These are phyloP conservation scores for Sebastes matsubarae DNA, from an alignment of 2,797 vertebrate genomes.

Conservation along the genomic window DNA sequence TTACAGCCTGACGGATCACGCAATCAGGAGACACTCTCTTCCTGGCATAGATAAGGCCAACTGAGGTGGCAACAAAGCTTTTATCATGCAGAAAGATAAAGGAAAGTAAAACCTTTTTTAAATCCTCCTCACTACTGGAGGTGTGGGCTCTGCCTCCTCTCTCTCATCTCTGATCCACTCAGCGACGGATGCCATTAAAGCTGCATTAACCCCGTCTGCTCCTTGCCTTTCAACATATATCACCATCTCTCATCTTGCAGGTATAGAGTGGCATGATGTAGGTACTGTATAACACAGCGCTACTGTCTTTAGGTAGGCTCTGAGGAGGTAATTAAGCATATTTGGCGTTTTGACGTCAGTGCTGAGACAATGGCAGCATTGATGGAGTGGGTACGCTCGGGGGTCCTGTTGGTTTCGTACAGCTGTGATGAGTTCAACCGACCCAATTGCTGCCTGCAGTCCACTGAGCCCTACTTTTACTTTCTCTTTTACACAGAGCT, in stretches of 20 bases:
- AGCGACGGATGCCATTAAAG: constrained; percentile 50
- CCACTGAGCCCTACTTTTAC: neutral
- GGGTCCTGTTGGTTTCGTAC: constrained; percentile 14
- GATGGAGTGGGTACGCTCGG: constrained; percentile 9
- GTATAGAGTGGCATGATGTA: constrained; percentile 21
- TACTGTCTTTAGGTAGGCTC: constrained; percentile 38
- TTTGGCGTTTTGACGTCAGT: constrained; percentile 40
- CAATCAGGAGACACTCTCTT: constrained; percentile 11
- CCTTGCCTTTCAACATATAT: constrained; percentile 37
- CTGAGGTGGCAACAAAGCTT: constrained; percentile 11
- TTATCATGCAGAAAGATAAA: constrained; percentile 23
- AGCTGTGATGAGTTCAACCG: constrained; percentile 48
- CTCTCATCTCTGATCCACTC: constrained; percentile 41
- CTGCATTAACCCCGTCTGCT: constrained; percentile 53
- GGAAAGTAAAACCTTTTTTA: constrained; percentile 7
- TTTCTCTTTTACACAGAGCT: neutral
- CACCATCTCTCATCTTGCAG: constrained; percentile 17
- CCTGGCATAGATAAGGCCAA: constrained; percentile 18
- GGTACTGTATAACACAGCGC: constrained; percentile 44
- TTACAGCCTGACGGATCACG: constrained; percentile 23
- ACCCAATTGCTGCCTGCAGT: constrained; percentile 2
- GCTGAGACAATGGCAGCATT: constrained; percentile 60
- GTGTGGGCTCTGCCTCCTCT: constrained; percentile 4
- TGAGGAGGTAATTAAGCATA: constrained; percentile 52
- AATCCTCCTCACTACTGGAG: constrained; percentile 17